Base-by-base conservation (phyloP, 2,797 vertebrate genomes). In the Bradypodion ventrale region DNA sequence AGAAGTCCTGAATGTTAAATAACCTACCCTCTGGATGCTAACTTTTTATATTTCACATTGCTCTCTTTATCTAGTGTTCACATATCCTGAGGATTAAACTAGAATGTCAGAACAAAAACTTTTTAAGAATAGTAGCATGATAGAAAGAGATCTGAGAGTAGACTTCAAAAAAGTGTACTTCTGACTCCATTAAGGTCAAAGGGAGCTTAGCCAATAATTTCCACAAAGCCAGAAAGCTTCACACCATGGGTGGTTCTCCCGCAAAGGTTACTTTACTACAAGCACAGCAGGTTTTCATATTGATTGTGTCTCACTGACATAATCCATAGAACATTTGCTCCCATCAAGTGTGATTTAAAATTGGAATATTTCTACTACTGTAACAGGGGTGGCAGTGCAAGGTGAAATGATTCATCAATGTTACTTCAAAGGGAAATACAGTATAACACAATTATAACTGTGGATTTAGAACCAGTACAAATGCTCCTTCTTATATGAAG, bases 261-360 rank as follows among this genome's bases (percentile, higher is more conserved):
- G 32, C 40, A 49, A 88, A 90, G 79, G 32, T 72, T 40, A 86
- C 44, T 19, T 75, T 73, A 63, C 85, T 86, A 83, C 75, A 75
- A 0, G 83, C 6, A 1, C 0, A 4, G 59, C 44, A 60, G 83
- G 37, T 13, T 62, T 37, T 44, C 27, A 19, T 1, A 1, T 5
- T 23, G 21, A 60, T 37, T 66, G 3, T 0, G 0, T 16, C 8
- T 21, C 69, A 85, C 66, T 32, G 52, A 59, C 66, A 87, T 82
- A 84, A 84, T 84, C 60, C 56, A 0, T 62, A 74, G 21, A 81
- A 13, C 12, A 81, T 82, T 70, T 46, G 65, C 37, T 52, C 37
- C 16, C 32, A 74, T 83, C 29, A 42, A 78, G 40, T 21, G 3
- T 60, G 23, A 25, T 84, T 85, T 63, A 23, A 35, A 72, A 44